phyloP scores from a whole-genome alignment of 92 coral and sea anemone genomes.

The Palythoa grandis region DNA sequence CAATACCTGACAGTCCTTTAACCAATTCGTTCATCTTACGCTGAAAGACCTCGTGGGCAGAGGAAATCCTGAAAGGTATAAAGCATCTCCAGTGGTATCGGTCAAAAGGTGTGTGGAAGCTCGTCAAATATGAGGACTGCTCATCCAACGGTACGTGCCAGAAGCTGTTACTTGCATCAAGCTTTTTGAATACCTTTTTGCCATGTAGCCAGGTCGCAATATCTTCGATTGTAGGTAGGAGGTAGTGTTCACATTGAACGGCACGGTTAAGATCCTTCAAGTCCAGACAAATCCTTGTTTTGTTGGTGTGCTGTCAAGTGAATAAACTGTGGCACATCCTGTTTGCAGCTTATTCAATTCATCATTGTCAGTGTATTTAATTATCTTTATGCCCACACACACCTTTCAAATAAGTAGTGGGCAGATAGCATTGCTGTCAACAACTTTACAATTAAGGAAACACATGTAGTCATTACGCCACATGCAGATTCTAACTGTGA shows the following conservation, averaged over 20 bases:
- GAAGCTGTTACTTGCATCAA: background rate
- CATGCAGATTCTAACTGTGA: constrained; percentile 37
- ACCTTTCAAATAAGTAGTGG: constrained; percentile 69
- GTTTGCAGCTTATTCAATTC: constrained; percentile 42
- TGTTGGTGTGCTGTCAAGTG: background rate
- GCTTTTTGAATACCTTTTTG: background rate
- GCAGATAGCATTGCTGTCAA: constrained; percentile 52
- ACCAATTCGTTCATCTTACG: too few relatives aligned
- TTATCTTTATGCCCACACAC: constrained; percentile 65
- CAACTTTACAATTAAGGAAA: constrained; percentile 52
- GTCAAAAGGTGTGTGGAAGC: background rate
- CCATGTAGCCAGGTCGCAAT: background rate
- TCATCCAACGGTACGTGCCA: too few relatives aligned
- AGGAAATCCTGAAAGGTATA: too few relatives aligned
- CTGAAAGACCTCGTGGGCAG: too few relatives aligned
- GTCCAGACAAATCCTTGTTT: constrained; percentile 44
- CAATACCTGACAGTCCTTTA: too few relatives aligned
- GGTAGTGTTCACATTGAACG: constrained; percentile 53
- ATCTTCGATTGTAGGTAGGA: background rate
- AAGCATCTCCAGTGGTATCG: too few relatives aligned
- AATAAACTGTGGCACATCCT: constrained; percentile 32
- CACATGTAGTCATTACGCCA: constrained; percentile 45
- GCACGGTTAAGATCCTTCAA: constrained; percentile 64
- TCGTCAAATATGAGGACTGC: background rate
- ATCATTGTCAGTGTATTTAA: constrained; percentile 65